phyloP scores from a whole-genome alignment of 2,888 invertebrate genomes.

The Pycnomerus fuliginosus region DNA sequence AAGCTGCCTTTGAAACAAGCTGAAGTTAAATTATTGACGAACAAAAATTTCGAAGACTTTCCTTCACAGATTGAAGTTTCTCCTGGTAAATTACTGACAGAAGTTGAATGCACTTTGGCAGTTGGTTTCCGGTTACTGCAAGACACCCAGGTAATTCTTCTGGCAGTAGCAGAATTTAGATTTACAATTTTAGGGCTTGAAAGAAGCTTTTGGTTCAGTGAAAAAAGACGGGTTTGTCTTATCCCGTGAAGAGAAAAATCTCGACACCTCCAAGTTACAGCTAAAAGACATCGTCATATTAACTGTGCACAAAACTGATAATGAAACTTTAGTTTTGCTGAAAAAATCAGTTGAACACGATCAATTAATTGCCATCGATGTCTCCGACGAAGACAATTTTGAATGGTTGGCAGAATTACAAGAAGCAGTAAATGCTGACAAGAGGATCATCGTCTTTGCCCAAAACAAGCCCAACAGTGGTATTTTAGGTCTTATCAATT shows the following conservation, averaged over 20 bases:
- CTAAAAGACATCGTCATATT: conserved; percentile 49
- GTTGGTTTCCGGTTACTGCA: too few species aligned
- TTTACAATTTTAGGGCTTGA: too few species aligned
- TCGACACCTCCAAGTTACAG: conserved; percentile 34
- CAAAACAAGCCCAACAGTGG: conserved; percentile 75
- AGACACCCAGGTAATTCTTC: too few species aligned
- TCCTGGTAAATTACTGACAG: conserved; percentile 57
- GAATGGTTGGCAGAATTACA: too few species aligned
- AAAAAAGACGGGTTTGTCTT: conserved; percentile 56
- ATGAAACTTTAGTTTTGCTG: conserved; percentile 59
- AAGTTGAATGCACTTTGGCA: conserved; percentile 38
- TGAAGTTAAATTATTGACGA: conserved; percentile 61
- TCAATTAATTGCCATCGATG: too few species aligned
- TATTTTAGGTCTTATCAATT: conserved; percentile 70
- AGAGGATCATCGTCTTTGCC: conserved; percentile 59
- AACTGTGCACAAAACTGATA: too few species aligned
- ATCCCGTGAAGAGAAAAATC: conserved; percentile 60
- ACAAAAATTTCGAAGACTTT: conserved; percentile 38
- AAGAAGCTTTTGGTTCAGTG: too few species aligned
- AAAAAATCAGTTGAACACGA: conserved; percentile 51
- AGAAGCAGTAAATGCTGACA: too few species aligned
- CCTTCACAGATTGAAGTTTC: conserved; percentile 60
- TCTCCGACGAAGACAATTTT: too few species aligned
- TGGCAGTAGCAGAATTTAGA: too few species aligned
- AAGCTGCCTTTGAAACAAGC: conserved; percentile 71